phyloP scores from a whole-genome alignment of 2,888 invertebrate genomes.

The Polydesmus complanatus region DNA sequence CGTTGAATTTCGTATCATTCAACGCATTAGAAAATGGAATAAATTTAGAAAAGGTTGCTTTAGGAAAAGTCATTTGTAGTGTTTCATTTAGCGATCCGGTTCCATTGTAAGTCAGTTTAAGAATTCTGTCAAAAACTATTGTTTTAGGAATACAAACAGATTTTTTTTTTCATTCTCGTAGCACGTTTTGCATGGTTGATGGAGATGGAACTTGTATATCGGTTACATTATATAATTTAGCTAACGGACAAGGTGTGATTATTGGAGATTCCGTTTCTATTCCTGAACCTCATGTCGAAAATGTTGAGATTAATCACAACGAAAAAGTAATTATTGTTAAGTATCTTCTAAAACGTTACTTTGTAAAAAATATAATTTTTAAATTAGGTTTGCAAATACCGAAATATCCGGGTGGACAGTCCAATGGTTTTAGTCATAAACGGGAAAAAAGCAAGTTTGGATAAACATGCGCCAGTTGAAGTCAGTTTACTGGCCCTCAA shows the following conservation, averaged over 20 bases:
- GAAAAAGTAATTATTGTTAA: constrained; percentile 39
- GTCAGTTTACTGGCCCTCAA: constrained; percentile 2
- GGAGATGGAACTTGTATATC: constrained; percentile 51
- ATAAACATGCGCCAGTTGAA: constrained; percentile 18
- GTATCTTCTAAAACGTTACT: background rate
- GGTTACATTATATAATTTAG: constrained; percentile 72
- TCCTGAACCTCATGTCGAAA: constrained; percentile 54
- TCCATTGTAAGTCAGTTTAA: constrained; percentile 60
- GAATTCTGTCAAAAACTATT: background rate
- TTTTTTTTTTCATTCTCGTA: constrained; percentile 38
- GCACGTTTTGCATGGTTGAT: constrained; percentile 69
- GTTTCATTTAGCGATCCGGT: constrained; percentile 58
- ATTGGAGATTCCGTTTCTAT: constrained; percentile 72
- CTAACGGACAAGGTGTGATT: constrained; percentile 63
- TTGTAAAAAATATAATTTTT: constrained; percentile 15
- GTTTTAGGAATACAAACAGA: too few relatives aligned
- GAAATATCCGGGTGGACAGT: constrained; percentile 61
- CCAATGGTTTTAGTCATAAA: constrained; percentile 61
- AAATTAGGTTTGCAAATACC: constrained; percentile 55
- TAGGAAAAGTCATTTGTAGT: constrained; percentile 68
- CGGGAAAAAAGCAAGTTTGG: constrained; percentile 52
- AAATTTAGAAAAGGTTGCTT: constrained; percentile 51
- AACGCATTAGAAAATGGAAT: constrained; percentile 44
- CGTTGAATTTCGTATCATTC: constrained; percentile 39
- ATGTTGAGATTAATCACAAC: constrained; percentile 44